Percentiles rank a stretch among this genome's conserved stretches.
phyloP scores from a whole-genome alignment of 2,113 vertebrate species.

The Verasper variegatus region DNA sequence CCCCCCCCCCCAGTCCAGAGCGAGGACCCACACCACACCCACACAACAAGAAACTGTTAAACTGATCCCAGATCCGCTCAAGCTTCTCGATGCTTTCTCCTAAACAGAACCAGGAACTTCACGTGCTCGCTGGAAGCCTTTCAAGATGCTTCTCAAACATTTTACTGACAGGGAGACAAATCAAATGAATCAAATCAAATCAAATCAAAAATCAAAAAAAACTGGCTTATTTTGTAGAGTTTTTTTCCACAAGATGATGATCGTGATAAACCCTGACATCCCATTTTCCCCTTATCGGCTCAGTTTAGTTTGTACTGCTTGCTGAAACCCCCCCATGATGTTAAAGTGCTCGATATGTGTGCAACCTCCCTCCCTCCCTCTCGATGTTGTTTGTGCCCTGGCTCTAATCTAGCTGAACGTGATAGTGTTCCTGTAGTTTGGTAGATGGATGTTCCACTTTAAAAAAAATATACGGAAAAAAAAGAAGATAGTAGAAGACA shows the following conservation, averaged over 20 bases:
- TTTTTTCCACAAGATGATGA: constrained; percentile 45
- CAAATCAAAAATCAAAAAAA: constrained; percentile 3
- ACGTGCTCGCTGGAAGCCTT: constrained; percentile 10
- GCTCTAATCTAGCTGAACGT: constrained; percentile 88
- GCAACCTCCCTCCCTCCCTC: constrained; percentile 32
- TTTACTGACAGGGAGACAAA: too few relatives aligned
- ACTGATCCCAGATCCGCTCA: constrained; percentile 47
- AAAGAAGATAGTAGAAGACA: constrained; percentile 78
- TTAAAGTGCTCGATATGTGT: constrained; percentile 77
- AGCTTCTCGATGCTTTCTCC: background rate
- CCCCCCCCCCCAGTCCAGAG: too few relatives aligned
- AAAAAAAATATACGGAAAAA: constrained; percentile 82
- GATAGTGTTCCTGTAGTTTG: constrained; percentile 89
- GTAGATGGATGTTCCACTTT: constrained; percentile 90
- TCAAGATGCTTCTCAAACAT: constrained; percentile 8
- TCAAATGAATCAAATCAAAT: too few relatives aligned
- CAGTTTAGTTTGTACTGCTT: constrained; percentile 70
- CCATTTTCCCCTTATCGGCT: constrained; percentile 50
- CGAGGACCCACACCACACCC: constrained; percentile 16
- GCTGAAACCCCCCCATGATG: constrained; percentile 61
- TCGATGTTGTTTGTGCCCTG: constrained; percentile 71
- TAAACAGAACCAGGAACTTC: too few relatives aligned
- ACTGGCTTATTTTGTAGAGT: constrained; percentile 75
- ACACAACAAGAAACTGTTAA: constrained; percentile 13
- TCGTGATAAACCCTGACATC: constrained; percentile 57